A percentile compares a stretch with the other conserved stretches of the same genome.
phyloP scores from a whole-genome alignment of 1,140 invertebrate species.

The Lineus longissimus region DNA sequence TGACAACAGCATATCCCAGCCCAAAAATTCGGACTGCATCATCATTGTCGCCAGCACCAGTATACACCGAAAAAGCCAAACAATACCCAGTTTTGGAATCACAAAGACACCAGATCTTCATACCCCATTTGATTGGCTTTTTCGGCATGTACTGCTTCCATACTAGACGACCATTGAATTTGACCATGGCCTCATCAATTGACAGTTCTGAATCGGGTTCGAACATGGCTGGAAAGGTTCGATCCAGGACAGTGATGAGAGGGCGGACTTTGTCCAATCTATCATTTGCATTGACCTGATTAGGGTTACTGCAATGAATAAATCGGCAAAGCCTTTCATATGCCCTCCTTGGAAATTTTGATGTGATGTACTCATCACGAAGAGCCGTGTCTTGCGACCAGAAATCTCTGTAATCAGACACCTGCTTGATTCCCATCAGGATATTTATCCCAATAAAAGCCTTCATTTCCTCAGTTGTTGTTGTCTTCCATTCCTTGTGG shows the following conservation, averaged over 20 bases:
- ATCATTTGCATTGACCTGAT: background rate
- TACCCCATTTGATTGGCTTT: too few species aligned
- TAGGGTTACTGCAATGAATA: background rate
- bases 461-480: background rate
- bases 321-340: too few species aligned
- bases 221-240: background rate
- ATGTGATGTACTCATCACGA: too few species aligned
- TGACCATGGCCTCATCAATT: background rate
- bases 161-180: background rate
- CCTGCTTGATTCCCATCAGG: background rate
- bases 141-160: too few species aligned
- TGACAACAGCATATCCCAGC: too few species aligned
- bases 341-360: too few species aligned
- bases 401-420: background rate
- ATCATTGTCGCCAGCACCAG: too few species aligned
- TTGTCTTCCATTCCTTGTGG: background rate
- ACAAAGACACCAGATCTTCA: too few species aligned
- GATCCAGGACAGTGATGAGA: background rate
- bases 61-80: too few species aligned
- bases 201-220: background rate
- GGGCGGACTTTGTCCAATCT: background rate
- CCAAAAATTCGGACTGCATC: too few species aligned
- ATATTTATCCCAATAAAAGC: background rate
- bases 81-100: too few species aligned
- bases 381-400: too few species aligned